Evolutionary conservation across 1,140 invertebrate species (phyloP).

Genomic region (Nephila pilipes): DNA sequence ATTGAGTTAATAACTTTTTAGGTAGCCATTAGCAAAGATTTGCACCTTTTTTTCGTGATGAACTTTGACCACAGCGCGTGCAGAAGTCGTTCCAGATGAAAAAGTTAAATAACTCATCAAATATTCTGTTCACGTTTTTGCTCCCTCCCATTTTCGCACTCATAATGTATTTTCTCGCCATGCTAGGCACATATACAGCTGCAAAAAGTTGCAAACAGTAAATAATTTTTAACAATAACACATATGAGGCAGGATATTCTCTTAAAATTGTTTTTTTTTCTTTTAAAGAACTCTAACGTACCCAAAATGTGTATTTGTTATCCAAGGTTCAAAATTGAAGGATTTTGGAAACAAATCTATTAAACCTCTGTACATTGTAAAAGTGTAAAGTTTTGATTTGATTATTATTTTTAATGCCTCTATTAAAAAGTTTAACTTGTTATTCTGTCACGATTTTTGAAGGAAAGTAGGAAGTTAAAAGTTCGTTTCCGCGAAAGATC

Average conservation of each 20-base stretch:
- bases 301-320: no score
- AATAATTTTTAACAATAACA: conserved; percentile 11
- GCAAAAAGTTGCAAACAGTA: background rate
- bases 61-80: background rate
- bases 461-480: no score
- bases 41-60: background rate
- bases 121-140: background rate
- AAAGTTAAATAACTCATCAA: conserved; percentile 12
- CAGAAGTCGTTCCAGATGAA: background rate
- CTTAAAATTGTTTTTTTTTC: no score
- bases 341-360: no score
- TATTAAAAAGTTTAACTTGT: no score
- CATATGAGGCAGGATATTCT: background rate
- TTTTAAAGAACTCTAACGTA: no score
- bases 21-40: background rate
- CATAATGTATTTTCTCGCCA: background rate
- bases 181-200: background rate
- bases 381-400: no score
- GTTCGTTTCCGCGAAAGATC: no score
- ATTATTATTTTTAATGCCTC: no score
- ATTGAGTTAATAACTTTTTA: conserved; percentile 1
- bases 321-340: no score
- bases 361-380: no score
- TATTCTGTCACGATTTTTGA: no score
- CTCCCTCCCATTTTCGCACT: background rate